These are phyloP conservation scores for Enhydra lutris DNA, from an alignment of 2,113 vertebrate genomes.

Conservation along the genomic window DNA sequence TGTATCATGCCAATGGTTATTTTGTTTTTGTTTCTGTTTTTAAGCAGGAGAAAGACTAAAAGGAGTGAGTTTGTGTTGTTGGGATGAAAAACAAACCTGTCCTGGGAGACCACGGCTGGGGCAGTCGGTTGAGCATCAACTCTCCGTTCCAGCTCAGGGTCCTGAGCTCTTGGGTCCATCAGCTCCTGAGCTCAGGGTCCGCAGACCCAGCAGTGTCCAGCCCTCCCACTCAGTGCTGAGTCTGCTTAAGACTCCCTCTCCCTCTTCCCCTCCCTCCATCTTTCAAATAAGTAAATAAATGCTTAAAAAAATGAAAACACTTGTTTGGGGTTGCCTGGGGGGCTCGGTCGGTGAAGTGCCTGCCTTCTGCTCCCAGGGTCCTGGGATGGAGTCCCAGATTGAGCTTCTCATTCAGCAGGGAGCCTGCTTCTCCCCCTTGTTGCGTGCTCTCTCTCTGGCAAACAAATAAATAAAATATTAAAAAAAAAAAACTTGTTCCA, in stretches of 20 bases:
- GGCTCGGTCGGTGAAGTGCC: too few species aligned
- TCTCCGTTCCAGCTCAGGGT: neutral
- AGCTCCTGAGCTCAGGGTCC: neutral
- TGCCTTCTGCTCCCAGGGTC: too few species aligned
- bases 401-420: too few species aligned
- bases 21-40: neutral
- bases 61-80: neutral
- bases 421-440: too few species aligned
- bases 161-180: too few species aligned
- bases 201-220: too few species aligned
- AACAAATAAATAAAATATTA: neutral
- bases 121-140: fast-evolving
- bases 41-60: neutral
- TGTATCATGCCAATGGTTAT: too few species aligned
- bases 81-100: neutral
- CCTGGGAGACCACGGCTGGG: too few species aligned
- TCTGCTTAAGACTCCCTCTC: neutral
- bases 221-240: neutral
- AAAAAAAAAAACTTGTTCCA: neutral
- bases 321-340: too few species aligned
- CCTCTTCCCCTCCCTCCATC: too few species aligned
- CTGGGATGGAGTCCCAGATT: too few species aligned
- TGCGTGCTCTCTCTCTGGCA: neutral
- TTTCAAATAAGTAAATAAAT: neutral
- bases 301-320: neutral